phyloP scores from a whole-genome alignment of 2,113 vertebrate species.

The Theropithecus gelada region DNA sequence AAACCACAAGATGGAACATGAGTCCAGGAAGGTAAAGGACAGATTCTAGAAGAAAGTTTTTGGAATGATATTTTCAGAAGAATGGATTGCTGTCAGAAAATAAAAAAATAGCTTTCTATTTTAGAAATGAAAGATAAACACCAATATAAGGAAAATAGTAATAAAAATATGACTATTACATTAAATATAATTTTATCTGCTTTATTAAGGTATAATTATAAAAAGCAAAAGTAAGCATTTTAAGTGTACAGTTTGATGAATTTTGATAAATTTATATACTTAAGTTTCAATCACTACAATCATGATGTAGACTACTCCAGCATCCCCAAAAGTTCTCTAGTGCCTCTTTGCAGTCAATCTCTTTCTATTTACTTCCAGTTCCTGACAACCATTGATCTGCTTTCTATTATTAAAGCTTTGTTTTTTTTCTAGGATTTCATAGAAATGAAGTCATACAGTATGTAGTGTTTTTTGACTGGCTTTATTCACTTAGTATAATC shows the following conservation, averaged over 20 bases:
- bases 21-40: not conserved
- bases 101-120: not conserved
- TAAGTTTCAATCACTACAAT: not conserved
- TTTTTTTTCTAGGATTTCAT: not conserved
- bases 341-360: not conserved
- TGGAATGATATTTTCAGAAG: slow-evolving; percentile 14
- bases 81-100: not conserved
- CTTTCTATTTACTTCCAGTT: not conserved
- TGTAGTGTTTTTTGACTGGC: not conserved
- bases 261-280: not conserved
- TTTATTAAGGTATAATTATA: not conserved
- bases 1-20: not conserved
- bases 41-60: not conserved
- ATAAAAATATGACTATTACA: not conserved
- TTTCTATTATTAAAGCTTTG: not conserved
- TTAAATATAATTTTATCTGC: not conserved
- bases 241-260: not conserved
- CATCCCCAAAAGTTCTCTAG: not conserved
- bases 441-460: not conserved
- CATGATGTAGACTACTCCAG: not conserved
- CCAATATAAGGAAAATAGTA: not conserved
- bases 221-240: not conserved
- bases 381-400: not conserved
- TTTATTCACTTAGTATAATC: not conserved
- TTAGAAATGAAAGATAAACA: not conserved